A percentile compares a stretch with the other conserved stretches of the same genome.
Conservation (phyloP, 2,888 invertebrate genomes). For the Athalia rosae region DNA sequence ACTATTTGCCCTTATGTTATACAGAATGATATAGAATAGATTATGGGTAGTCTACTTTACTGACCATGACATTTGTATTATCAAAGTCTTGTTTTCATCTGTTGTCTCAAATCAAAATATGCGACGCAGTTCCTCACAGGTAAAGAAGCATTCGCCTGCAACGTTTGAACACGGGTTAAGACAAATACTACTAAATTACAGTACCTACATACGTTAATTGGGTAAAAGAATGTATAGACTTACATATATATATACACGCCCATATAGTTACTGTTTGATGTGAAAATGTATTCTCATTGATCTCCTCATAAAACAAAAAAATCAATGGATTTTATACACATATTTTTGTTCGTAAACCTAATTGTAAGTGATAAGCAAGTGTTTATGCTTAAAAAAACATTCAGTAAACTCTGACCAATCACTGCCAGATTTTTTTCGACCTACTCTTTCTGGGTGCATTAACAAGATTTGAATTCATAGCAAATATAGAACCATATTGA, state of each 20-base stretch:
- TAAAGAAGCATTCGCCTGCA: constrained; percentile 8
- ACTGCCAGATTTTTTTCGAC: constrained; percentile 19
- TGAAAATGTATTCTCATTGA: constrained; percentile 19
- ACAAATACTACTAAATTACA: constrained; percentile 20
- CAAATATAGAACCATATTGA: constrained; percentile 1
- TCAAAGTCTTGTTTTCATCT: not conserved
- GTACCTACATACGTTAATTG: not conserved
- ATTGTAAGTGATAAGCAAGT: not conserved
- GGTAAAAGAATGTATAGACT: not conserved
- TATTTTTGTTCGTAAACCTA: constrained; percentile 10
- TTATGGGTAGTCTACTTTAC: too few species aligned
- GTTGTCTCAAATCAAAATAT: not conserved
- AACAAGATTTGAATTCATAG: not conserved
- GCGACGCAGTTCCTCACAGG: constrained; percentile 12
- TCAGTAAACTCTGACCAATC: not conserved
- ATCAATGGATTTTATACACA: constrained; percentile 1
- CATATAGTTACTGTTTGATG: constrained; percentile 21
- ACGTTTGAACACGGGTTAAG: constrained; percentile 9
- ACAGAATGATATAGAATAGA: too few species aligned
- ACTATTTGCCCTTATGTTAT: not conserved
- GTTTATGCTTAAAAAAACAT: not conserved
- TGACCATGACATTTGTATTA: not conserved
- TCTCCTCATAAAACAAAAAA: not conserved
- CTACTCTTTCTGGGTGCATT: not conserved
- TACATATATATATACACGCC: not conserved